Conservation (phyloP, 2,113 vertebrate genomes). For the Platycercus adscitus region DNA sequence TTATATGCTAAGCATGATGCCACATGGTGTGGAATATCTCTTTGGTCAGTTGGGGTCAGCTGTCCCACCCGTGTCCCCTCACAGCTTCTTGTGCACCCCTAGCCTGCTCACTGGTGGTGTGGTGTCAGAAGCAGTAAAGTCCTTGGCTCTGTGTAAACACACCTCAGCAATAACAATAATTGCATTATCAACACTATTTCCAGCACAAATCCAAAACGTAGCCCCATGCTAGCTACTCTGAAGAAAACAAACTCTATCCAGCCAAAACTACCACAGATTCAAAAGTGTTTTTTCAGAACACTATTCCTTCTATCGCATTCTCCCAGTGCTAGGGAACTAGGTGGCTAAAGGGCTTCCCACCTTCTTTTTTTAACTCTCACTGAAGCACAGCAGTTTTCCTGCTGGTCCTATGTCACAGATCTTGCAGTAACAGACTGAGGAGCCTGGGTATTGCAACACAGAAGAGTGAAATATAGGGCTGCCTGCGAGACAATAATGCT, state of each 20-base stretch:
- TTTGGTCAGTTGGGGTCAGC: accelerated
- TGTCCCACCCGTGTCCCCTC: not conserved
- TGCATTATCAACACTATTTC: not conserved
- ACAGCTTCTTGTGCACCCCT: not conserved
- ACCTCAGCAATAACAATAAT: not conserved
- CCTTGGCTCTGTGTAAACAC: not conserved
- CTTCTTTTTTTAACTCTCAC: not conserved
- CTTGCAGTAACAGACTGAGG: not conserved
- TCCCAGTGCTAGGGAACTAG: not conserved
- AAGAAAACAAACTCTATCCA: not conserved
- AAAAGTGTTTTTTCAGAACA: not conserved
- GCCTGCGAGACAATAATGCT: not conserved
- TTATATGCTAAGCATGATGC: accelerated
- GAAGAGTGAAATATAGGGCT: not conserved
- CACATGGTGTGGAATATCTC: not conserved
- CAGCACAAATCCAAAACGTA: not conserved
- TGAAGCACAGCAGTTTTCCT: not conserved
- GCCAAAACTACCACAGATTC: not conserved
- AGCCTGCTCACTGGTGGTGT: accelerated
- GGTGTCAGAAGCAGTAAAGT: not conserved
- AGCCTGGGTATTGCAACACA: not conserved
- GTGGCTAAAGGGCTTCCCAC: not conserved
- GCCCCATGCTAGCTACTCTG: not conserved
- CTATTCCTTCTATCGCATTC: accelerated
- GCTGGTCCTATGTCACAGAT: accelerated